A percentile compares a stretch with the other conserved stretches of the same genome.
phyloP scores from a whole-genome alignment of 1,140 invertebrate genomes.

The Trichoplusia ni region DNA sequence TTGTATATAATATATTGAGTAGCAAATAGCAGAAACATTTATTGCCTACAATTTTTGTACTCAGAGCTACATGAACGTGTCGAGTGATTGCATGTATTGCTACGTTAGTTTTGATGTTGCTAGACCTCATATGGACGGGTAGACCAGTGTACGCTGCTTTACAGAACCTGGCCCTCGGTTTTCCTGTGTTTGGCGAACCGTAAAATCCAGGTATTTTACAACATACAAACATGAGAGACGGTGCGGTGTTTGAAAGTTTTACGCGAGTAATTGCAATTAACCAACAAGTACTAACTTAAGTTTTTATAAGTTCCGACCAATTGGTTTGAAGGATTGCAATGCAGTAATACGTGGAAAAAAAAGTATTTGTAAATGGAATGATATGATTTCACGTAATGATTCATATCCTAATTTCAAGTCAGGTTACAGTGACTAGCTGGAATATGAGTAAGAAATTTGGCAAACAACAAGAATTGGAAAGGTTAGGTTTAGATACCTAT shows the following conservation, averaged over 20 bases:
- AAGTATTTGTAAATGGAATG: conserved; percentile 2
- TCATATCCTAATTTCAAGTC: conserved; percentile 5
- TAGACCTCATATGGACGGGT: not conserved
- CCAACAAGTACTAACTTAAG: conserved; percentile 3
- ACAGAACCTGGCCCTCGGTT: not conserved
- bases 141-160: conserved; percentile 11
- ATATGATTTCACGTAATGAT: not conserved
- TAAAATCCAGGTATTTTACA: conserved; percentile 32
- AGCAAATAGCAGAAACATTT: too few relatives aligned
- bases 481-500: too few relatives aligned
- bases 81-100: not conserved
- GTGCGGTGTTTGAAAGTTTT: conserved; percentile 45
- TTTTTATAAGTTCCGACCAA: conserved; percentile 21
- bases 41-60: too few relatives aligned
- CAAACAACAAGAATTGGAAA: too few relatives aligned
- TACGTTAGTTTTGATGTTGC: not conserved
- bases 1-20: too few relatives aligned
- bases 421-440: too few relatives aligned
- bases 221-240: conserved; percentile 52
- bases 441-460: too few relatives aligned
- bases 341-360: conserved; percentile 1
- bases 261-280: conserved; percentile 15
- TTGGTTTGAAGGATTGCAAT: not conserved
- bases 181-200: not conserved
- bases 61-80: too few relatives aligned